Evolutionary conservation across 2,888 invertebrate genomes (phyloP), one percentile per base, ranked within the genome.

Genomic region (Uloborus plumipes): DNA sequence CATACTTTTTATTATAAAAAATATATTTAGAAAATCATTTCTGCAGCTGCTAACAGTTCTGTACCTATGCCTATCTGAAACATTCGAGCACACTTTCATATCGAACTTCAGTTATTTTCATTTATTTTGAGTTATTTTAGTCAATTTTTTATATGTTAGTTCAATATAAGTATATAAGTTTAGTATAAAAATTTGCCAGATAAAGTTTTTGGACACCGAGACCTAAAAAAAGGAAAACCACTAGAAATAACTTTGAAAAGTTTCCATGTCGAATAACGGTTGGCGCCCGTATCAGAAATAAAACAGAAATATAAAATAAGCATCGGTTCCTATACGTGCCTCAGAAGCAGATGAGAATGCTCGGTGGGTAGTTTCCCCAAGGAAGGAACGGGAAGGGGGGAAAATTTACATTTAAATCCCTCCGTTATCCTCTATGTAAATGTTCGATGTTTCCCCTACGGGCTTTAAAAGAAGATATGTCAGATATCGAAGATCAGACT

Each of bases 341-440:
- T 67, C n/a, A 80, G 58, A 74, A 80, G 70, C 70, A 69, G 74
- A 80, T 74, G 80, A 80, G 72, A 74, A 39, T 26, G 62, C n/a
- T 53, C 31, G 61, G 39, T 31, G 18, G 62, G 65, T 53, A 18
- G 55, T 51, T 64, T 47, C 62, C 65, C 39, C 39, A 39, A 65
- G 70, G 26, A 53, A 70, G 18, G 66, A 73, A 61, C 53, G 55
- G 13, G 18, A 64, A 47, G 51, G 31, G 50, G 76, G 31, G 39
- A 64, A 80, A 73, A 74, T 80, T 74, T 80, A 70, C 69, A 74
- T 80, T 80, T 74, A 80, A 74, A 80, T 74, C 74, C 55, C 22
- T n/a, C 59, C 20, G 74, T 64, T 73, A 80, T 69, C 53, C 69
- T 20, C 74, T 70, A 80, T 69, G 74, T 74, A 80, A 80, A 80